These are phyloP conservation scores for Sinosuthora webbiana DNA, from an alignment of 2,113 vertebrate genomes.

Conservation along the genomic window DNA sequence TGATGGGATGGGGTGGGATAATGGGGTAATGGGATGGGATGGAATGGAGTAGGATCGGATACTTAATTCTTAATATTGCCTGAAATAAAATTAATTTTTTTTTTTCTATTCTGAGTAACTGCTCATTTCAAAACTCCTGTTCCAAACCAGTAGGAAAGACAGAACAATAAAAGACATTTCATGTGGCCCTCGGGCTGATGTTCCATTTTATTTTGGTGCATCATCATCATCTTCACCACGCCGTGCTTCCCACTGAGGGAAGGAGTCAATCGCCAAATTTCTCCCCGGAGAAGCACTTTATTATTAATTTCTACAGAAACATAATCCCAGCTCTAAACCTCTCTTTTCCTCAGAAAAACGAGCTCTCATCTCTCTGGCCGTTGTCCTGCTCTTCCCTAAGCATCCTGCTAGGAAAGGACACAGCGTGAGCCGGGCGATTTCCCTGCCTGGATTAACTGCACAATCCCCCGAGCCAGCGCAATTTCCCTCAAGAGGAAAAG, in stretches of 20 bases:
- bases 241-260: background rate
- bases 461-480: background rate
- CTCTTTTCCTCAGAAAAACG: background rate
- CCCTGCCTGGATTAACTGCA: background rate
- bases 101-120: background rate
- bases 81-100: background rate
- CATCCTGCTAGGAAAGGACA: background rate
- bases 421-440: background rate
- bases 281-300: background rate
- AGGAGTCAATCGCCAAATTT: background rate
- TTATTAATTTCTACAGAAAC: background rate
- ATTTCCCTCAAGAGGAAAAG: slow-evolving; percentile 24
- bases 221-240: background rate
- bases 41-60: background rate
- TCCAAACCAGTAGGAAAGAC: background rate
- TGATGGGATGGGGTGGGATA: background rate
- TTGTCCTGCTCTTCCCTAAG: background rate
- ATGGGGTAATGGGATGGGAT: background rate
- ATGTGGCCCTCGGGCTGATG: background rate
- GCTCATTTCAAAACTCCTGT: background rate
- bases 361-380: background rate
- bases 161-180: background rate
- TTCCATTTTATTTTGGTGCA: background rate
- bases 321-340: background rate
- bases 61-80: background rate